Base-by-base conservation (phyloP, 2,888 invertebrate genomes). In the Crossocerus cetratus region DNA sequence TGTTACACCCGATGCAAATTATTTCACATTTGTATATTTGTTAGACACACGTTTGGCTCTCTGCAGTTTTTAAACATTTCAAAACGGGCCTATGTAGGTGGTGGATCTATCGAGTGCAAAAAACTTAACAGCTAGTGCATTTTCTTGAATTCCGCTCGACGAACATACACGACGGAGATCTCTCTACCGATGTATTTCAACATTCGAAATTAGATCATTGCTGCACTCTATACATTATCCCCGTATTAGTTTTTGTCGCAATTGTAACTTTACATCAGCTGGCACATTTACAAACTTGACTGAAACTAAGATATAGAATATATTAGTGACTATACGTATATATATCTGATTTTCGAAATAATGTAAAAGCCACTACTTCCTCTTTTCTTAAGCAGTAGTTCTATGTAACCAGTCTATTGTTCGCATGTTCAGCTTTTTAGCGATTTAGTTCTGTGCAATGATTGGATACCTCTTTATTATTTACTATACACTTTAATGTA, bases 271-370 rank as follows among this genome's bases (percentile, higher is more conserved):
- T 44, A n/a, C 57, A 32, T 32, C 65, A 22, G 14, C 49, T 65
- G 14, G 56, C 55, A 58, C 14, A 20, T 43, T 56, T 57, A 49
- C 20, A 44, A 44, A 59, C 2, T 63, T 64, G 22, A 49, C 8
- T 18, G 21, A 61, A 45, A 57, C 2, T 57, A 59, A 23, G 53
- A 21, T 61, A n/a, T 59, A 55, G 44, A 64, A 65, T 49, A 49
- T 32, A 32, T 21, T 63, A 60, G 44, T 63, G 59, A 55, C 44
- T 68, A 58, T 74, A 65, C 74, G 65, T 74, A 74, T 78, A 77
- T 80, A 76, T 76, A 74, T 82, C 61, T 81, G 66, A 81, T 71
- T 83, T 83, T 76, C 67, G 20, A 69, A 62, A 58, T 65, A 74
- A 60, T 59, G 63, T 53, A 43, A 54, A 68, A 72, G 76, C 62